Percentiles rank a stretch among this genome's conserved stretches.
These are phyloP conservation scores for Ophion costatus DNA, from an alignment of 2,888 invertebrate genomes.

Conservation along the genomic window DNA sequence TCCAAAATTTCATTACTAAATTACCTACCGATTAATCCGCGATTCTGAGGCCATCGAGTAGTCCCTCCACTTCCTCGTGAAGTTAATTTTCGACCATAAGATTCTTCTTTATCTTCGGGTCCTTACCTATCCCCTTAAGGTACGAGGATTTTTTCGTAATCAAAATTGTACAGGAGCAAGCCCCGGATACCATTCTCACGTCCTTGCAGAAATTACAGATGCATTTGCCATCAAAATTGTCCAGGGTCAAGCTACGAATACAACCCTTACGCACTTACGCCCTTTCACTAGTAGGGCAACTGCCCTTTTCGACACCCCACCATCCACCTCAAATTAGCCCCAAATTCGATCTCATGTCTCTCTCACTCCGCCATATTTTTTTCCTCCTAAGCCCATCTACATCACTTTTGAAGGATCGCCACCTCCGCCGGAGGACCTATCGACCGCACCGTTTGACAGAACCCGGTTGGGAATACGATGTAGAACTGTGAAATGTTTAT, in stretches of 20 bases:
- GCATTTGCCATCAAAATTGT: not conserved
- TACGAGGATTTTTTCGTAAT: too few relatives aligned
- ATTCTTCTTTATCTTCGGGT: too few relatives aligned
- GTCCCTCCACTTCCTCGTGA: too few relatives aligned
- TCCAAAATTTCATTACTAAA: too few relatives aligned
- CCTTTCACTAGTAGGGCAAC: too few relatives aligned
- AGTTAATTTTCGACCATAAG: too few relatives aligned
- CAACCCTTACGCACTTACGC: not conserved
- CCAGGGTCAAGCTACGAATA: not conserved
- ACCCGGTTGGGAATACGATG: constrained; percentile 8
- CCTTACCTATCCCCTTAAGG: too few relatives aligned
- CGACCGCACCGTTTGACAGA: constrained; percentile 22
- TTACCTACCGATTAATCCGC: too few relatives aligned
- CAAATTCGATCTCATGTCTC: not conserved
- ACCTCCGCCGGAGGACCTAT: not conserved
- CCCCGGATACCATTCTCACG: too few relatives aligned
- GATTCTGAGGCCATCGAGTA: too few relatives aligned
- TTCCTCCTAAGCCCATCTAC: not conserved
- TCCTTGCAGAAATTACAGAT: too few relatives aligned
- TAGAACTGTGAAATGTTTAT: constrained; percentile 13
- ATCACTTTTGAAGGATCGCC: not conserved
- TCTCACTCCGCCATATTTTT: not conserved
- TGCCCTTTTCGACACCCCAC: not conserved
- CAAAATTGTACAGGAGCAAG: too few relatives aligned
- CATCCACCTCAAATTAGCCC: not conserved